A percentile compares a stretch with the other conserved stretches of the same genome.
Evolutionary conservation across 2,113 vertebrate species (phyloP).

Genomic region (Vombatus ursinus): DNA sequence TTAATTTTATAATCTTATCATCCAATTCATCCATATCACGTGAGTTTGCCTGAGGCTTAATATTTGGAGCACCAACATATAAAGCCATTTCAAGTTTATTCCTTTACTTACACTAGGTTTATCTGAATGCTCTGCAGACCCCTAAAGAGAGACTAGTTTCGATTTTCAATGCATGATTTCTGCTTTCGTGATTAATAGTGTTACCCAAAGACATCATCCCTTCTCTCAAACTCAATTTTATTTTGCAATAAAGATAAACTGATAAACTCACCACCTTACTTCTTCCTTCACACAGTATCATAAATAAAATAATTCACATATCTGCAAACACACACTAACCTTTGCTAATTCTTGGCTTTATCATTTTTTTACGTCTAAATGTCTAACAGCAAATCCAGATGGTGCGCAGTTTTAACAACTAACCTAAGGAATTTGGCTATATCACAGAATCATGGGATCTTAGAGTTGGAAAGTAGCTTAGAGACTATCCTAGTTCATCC

Average conservation of each 20-base stretch:
- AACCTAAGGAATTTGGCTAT: background rate
- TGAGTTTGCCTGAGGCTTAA: background rate
- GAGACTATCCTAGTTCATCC: background rate
- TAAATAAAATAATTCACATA: background rate
- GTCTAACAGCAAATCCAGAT: background rate
- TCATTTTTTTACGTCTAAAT: background rate
- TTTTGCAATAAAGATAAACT: background rate
- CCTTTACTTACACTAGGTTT: background rate
- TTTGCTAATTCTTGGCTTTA: background rate
- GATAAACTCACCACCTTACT: no score
- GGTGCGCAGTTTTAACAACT: background rate
- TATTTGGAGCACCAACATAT: background rate
- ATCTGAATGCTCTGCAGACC: background rate
- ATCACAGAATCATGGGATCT: background rate
- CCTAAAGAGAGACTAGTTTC: background rate
- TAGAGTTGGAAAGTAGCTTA: background rate
- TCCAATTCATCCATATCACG: background rate
- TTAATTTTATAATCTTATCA: background rate
- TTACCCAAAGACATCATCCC: background rate
- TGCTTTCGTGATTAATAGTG: background rate
- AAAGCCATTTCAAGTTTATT: background rate
- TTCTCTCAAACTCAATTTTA: background rate
- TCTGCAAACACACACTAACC: background rate
- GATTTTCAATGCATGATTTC: background rate
- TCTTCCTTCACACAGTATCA: background rate